Conservation (phyloP, 1,140 invertebrate genomes). For the Monochamus saltuarius region DNA sequence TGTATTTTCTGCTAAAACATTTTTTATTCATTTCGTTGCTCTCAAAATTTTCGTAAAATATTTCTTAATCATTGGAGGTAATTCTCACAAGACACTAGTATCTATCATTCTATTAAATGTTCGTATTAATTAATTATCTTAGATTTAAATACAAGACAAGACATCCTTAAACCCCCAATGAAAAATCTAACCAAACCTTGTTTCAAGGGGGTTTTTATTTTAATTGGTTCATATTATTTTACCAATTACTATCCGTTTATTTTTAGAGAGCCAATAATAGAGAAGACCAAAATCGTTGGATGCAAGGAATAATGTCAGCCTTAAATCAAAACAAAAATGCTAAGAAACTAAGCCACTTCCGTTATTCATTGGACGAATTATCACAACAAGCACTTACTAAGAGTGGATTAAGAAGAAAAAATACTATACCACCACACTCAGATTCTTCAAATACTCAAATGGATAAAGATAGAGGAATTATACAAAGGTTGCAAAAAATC, state of each 20-base stretch:
- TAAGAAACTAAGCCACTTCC: constrained; percentile 44
- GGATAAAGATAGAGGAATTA: constrained; percentile 16
- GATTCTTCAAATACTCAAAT: not conserved
- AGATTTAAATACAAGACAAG: too few species aligned
- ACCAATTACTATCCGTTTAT: constrained; percentile 2
- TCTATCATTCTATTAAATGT: too few species aligned
- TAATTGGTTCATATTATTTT: too few species aligned
- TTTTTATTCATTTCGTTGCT: too few species aligned
- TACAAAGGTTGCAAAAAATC: constrained; percentile 36
- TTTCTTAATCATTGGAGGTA: too few species aligned
- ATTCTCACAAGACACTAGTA: too few species aligned
- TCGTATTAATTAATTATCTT: too few species aligned
- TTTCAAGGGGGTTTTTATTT: too few species aligned
- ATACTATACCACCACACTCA: not conserved
- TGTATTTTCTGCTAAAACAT: too few species aligned
- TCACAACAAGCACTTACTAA: constrained; percentile 4
- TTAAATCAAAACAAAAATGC: constrained; percentile 39
- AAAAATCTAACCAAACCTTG: too few species aligned
- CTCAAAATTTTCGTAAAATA: too few species aligned
- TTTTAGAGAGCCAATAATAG: constrained; percentile 51
- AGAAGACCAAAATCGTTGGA: constrained; percentile 52
- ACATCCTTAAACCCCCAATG: too few species aligned
- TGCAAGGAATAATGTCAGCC: constrained; percentile 51
- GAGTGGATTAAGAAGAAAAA: not conserved
- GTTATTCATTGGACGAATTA: constrained; percentile 48